Conservation (phyloP, 2,888 invertebrate genomes). For the Cataglyphis altisquamis region DNA sequence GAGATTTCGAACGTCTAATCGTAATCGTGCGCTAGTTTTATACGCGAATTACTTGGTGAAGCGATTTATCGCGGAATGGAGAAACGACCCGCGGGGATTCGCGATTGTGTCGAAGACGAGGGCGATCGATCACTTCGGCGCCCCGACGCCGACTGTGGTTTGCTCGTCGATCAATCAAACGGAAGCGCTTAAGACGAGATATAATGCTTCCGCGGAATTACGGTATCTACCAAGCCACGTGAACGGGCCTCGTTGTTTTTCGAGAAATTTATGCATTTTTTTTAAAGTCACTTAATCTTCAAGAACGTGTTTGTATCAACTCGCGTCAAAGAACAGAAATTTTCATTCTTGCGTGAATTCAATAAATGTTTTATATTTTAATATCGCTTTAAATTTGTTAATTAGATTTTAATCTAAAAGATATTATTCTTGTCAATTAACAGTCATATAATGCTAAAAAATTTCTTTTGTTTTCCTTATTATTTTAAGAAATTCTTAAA, state of each 20-base stretch:
- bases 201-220: conserved; percentile 49
- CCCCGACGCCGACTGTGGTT: conserved; percentile 61
- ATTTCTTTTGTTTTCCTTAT: neutral
- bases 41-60: conserved; percentile 58
- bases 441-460: neutral
- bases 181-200: conserved; percentile 52
- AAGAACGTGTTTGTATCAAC: conserved; percentile 7
- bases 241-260: conserved; percentile 31
- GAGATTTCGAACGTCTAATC: conserved; percentile 32
- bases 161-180: conserved; percentile 70
- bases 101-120: conserved; percentile 62
- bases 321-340: conserved; percentile 15
- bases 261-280: conserved; percentile 42
- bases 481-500: neutral
- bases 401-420: neutral
- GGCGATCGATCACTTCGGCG: conserved; percentile 69
- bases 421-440: neutral
- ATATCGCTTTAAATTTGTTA: neutral
- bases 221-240: conserved; percentile 31
- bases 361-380: neutral
- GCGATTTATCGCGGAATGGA: conserved; percentile 67
- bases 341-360: neutral
- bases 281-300: conserved; percentile 33
- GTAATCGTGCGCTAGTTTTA: conserved; percentile 46
- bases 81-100: conserved; percentile 62